Percentiles rank a stretch among this genome's conserved stretches.
phyloP scores from a whole-genome alignment of 2,113 vertebrate species.

The Hippotragus niger region DNA sequence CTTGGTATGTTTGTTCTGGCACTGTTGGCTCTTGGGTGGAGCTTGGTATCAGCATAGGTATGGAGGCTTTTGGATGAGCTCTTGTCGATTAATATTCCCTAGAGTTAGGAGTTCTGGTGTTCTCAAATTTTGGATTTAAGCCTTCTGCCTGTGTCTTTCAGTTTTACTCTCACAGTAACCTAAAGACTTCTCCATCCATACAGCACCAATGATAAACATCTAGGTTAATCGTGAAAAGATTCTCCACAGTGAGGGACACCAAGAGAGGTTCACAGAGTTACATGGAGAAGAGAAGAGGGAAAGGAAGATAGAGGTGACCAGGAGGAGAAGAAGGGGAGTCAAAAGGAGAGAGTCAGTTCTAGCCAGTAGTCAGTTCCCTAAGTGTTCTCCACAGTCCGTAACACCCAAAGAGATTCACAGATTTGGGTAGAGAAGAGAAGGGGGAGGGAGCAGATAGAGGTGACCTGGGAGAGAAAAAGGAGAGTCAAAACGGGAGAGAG shows the following conservation, averaged over 20 bases:
- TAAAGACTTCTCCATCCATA: background rate
- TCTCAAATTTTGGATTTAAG: background rate
- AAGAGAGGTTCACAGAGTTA: background rate
- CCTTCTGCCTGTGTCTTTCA: background rate
- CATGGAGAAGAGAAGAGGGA: background rate
- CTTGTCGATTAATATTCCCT: background rate
- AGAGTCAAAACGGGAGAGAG: background rate
- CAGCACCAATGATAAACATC: background rate
- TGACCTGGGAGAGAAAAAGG: background rate
- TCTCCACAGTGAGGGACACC: background rate
- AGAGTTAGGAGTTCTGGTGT: background rate
- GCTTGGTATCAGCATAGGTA: background rate
- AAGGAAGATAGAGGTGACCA: background rate
- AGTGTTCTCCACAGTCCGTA: background rate
- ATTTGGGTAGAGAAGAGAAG: background rate
- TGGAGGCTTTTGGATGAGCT: background rate
- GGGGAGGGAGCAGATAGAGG: background rate
- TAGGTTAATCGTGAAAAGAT: background rate
- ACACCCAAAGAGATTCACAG: background rate
- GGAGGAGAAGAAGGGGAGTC: background rate
- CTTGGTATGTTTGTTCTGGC: background rate
- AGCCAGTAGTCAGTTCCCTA: background rate
- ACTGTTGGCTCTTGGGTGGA: background rate
- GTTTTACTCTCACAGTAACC: background rate
- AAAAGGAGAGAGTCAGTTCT: background rate